Base-by-base conservation (phyloP, 2,113 vertebrate species). In the Hypocryptadius cinnamomeus region DNA sequence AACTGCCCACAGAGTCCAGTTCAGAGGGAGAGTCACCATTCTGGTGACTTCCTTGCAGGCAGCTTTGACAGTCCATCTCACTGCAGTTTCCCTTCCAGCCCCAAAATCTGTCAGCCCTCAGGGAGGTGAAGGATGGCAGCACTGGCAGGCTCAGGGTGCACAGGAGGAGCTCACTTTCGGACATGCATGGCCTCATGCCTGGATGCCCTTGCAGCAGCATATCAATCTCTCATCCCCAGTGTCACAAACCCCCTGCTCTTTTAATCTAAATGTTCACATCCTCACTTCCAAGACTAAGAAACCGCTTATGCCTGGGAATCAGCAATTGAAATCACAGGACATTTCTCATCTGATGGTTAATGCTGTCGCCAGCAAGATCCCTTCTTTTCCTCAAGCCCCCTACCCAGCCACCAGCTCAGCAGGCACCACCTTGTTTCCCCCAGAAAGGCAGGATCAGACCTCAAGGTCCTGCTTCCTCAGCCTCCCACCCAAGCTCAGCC, bases 1-100 rank as follows among this genome's bases (percentile, higher is more conserved):
- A 64, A 5, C 13, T 60, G 19, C 48, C 19, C 0, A 2, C 4
- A 51, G 44, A 15, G 19, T 33, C 25, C 0, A 0, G 3, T 53
- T 72, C 61, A 85, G 54, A 81, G 35, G 19, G 20, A 44, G 20
- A 56, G 21, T 37, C 21, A 8, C 15, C 1, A 3, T 57, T 78
- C 31, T 69, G 20, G 17, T 8, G 20, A 53, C 25, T 39, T 7
- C 13, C 13, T 15, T 5, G 2, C 47, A 54, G 31, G 51, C 65
- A 79, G 44, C 8, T 71, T 39, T 60, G 51, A 63, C 47, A 94
- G 47, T 35, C 39, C 44, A 7, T 63, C 33, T 35, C 9, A 51
- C 35, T 2, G 1, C 23, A 63, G 44, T 15, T 59, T 20, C 31
- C 21, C 30, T 45, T 35, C 17, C 68, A 80, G 28, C 15, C 42